Base-by-base conservation (phyloP, 2,797 vertebrate genomes). In the Octomys mimax region DNA sequence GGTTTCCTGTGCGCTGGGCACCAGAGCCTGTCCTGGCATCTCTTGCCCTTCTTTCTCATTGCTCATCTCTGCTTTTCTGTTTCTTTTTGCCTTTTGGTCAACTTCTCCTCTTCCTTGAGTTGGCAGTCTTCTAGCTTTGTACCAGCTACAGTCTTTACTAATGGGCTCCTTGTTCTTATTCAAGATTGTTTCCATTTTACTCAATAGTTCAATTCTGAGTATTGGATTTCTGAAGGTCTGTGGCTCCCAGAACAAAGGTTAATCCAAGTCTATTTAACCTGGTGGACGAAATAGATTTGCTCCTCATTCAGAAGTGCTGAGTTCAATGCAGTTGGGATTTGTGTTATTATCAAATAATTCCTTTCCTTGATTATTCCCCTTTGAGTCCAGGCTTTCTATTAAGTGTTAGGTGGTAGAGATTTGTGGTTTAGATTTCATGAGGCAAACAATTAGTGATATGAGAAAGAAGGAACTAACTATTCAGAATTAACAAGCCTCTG, bases 161-260 rank as follows among this genome's bases (percentile, higher is more conserved):
- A 54, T 11, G n/a, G 33, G 39, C 46, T 86, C 78, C 68, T 61
- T 19, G 2, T 57, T 77, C 64, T 80, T 59, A 87, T 83, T 94
- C 39, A 28, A 64, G 64, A 28, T 36, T 28, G 39, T 83, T 94
- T 46, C 33, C n/a, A 14, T 94, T 68, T 86, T 73, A 52, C 52
- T 70, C 77, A 82, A 66, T 71, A 59, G 14, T 75, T 71, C 78
- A 54, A 83, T 68, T 78, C 79, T 83, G 24, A 52, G 42, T 86
- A 90, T 71, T 92, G 84, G 77, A n/a, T 95, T 96, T 94, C 61
- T 66, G 57, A 94, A 84, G 87, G 52, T 62, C 82, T 24, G 13
- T 33, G 24, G 33, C 31, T 90, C 80, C 62, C 39, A 49, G 68
- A 78, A 77, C 89, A 94, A 93, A 96, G 90, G 82, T 92, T 78